These are phyloP conservation scores for Marisa cornuarietis DNA, from an alignment of 1,140 invertebrate genomes.

Conservation along the genomic window DNA sequence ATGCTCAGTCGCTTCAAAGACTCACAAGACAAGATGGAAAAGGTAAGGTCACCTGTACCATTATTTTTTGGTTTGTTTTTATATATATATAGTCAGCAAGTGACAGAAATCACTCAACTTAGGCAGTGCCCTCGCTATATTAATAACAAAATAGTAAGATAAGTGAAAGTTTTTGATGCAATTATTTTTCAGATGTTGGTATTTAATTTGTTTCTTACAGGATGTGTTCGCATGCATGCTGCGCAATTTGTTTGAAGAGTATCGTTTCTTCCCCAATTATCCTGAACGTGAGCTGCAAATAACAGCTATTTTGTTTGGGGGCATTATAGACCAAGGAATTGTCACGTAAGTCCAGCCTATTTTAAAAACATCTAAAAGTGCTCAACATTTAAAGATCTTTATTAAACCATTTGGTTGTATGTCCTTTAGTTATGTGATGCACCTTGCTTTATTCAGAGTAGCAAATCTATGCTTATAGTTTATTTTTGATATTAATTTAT, in stretches of 20 bases:
- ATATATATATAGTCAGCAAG: no score
- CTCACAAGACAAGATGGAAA: slow-evolving; percentile 85
- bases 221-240: slow-evolving; percentile 98
- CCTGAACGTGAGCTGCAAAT: slow-evolving; percentile 97
- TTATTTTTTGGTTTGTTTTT: background rate
- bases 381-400: no score
- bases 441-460: no score
- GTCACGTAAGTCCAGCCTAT: slow-evolving; percentile 77
- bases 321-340: slow-evolving; percentile 95
- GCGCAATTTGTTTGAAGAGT: slow-evolving; percentile 97
- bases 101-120: no score
- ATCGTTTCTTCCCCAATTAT: slow-evolving; percentile 97
- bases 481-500: no score
- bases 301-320: slow-evolving; percentile 97
- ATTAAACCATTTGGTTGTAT: no score
- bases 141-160: no score
- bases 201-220: slow-evolving; percentile 48
- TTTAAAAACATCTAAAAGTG: background rate
- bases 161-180: no score
- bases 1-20: slow-evolving; percentile 97
- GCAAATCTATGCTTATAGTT: no score
- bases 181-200: no score
- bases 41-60: slow-evolving; percentile 65
- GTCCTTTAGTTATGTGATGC: no score
- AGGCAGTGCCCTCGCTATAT: no score